A percentile compares a stretch with the other conserved stretches of the same genome.
Conservation (phyloP, 2,797 vertebrate species). For the Phyllotis vaccarum region DNA sequence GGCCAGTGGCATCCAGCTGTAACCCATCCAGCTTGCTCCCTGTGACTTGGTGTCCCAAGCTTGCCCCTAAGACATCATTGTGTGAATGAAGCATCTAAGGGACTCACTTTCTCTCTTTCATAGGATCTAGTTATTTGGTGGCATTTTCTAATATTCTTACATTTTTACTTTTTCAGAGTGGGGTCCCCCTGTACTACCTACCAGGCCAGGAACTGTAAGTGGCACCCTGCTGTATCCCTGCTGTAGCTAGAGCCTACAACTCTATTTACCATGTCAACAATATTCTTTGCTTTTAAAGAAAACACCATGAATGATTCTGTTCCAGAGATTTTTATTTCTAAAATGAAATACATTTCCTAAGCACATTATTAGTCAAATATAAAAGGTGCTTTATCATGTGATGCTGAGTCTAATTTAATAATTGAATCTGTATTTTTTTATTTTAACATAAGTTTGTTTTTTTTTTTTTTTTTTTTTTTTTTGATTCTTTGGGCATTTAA, state of each 20-base stretch:
- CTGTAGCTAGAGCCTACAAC: neutral
- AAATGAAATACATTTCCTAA: neutral
- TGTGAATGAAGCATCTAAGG: neutral
- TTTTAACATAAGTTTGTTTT: too few species aligned
- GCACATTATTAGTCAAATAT: neutral
- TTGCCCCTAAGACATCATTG: neutral
- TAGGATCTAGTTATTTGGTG: neutral
- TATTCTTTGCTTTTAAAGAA: neutral
- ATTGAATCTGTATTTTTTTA: neutral
- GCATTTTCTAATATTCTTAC: neutral
- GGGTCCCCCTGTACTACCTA: neutral
- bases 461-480: too few species aligned
- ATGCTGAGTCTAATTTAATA: neutral
- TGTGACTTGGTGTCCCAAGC: conserved; percentile 32
- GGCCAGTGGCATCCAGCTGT: conserved; percentile 70
- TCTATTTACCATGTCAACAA: neutral
- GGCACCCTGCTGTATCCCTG: neutral
- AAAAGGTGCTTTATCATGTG: neutral
- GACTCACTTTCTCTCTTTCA: conserved; percentile 23
- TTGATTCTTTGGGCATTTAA: too few species aligned
- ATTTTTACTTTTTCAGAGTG: neutral
- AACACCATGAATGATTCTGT: conserved; percentile 20
- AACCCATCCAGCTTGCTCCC: conserved; percentile 71
- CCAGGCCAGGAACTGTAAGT: neutral
- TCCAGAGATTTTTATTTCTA: conserved; percentile 25